These are phyloP conservation scores for Lycopodina hypogea DNA, from an alignment of 37 sponge, comb jelly and placozoan species.

Conservation along the genomic window DNA sequence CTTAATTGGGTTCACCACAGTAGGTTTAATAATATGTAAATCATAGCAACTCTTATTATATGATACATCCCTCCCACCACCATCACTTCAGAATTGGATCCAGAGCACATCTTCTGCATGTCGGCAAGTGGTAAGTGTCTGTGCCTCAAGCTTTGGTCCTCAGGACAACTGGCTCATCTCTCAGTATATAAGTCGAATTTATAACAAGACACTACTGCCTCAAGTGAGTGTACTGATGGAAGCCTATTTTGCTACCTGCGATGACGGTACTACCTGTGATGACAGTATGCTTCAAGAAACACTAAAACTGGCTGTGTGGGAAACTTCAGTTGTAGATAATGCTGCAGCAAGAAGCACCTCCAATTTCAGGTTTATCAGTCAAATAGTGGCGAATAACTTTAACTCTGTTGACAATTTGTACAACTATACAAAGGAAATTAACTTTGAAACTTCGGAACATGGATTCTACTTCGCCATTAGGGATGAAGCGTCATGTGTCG, in stretches of 20 bases:
- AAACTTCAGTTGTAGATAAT: constrained; percentile 1
- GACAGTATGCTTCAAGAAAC: too few species aligned
- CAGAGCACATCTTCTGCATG: background rate
- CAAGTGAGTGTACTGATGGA: constrained; percentile 16
- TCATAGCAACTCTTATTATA: background rate
- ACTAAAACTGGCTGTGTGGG: too few species aligned
- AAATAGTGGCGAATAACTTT: too few species aligned
- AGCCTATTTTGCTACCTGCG: too few species aligned
- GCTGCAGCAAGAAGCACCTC: constrained; percentile 10
- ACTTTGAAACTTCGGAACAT: background rate
- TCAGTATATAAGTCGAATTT: constrained; percentile 27
- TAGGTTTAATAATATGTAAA: background rate
- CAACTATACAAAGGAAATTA: background rate
- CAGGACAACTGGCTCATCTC: constrained; percentile 46
- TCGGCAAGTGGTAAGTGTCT: background rate
- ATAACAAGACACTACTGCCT: background rate
- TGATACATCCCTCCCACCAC: background rate
- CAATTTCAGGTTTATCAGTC: too few species aligned
- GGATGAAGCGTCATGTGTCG: constrained; percentile 36
- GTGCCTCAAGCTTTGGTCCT: background rate
- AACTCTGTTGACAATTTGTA: too few species aligned
- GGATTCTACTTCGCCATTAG: constrained; percentile 15
- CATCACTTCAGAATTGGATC: constrained; percentile 6
- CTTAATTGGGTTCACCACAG: too few species aligned
- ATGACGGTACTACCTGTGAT: too few species aligned